phyloP scores from a whole-genome alignment of 2,888 invertebrate genomes.

The Shargacucullia verbasci region DNA sequence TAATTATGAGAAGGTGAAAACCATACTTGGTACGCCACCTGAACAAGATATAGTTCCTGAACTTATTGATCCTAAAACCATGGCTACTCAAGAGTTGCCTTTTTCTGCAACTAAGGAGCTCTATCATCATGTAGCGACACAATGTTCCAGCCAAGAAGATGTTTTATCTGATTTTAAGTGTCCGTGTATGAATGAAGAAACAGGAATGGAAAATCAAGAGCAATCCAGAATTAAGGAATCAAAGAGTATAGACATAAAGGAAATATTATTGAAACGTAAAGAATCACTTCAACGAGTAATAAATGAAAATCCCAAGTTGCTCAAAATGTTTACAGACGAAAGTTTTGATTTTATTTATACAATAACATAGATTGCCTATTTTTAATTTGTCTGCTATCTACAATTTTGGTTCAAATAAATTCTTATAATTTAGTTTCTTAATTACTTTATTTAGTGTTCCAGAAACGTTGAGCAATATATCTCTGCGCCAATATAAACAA shows the following conservation, averaged over 20 bases:
- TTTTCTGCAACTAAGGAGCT: constrained; percentile 74
- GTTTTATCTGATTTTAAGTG: constrained; percentile 62
- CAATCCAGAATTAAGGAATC: constrained; percentile 37
- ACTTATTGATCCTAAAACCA: constrained; percentile 64
- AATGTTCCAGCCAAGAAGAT: constrained; percentile 80
- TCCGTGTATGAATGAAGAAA: constrained; percentile 61
- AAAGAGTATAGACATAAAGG: constrained; percentile 53
- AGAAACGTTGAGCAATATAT: background rate
- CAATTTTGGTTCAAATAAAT: constrained; percentile 25
- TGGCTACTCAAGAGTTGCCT: constrained; percentile 66
- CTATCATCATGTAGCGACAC: constrained; percentile 71
- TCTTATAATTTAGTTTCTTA: constrained; percentile 7
- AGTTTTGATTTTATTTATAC: constrained; percentile 68
- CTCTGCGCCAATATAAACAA: constrained; percentile 32
- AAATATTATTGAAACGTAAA: constrained; percentile 67
- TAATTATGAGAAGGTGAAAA: constrained; percentile 73
- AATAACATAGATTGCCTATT: constrained; percentile 46
- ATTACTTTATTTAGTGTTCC: background rate
- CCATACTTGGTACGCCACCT: constrained; percentile 62
- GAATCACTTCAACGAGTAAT: constrained; percentile 69
- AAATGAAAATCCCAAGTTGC: constrained; percentile 71
- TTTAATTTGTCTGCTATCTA: constrained; percentile 32
- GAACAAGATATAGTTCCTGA: constrained; percentile 51
- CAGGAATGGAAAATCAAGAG: constrained; percentile 22
- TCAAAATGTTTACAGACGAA: constrained; percentile 81